Conservation (phyloP, 2,888 invertebrate species). For the Nemurella pictetii region DNA sequence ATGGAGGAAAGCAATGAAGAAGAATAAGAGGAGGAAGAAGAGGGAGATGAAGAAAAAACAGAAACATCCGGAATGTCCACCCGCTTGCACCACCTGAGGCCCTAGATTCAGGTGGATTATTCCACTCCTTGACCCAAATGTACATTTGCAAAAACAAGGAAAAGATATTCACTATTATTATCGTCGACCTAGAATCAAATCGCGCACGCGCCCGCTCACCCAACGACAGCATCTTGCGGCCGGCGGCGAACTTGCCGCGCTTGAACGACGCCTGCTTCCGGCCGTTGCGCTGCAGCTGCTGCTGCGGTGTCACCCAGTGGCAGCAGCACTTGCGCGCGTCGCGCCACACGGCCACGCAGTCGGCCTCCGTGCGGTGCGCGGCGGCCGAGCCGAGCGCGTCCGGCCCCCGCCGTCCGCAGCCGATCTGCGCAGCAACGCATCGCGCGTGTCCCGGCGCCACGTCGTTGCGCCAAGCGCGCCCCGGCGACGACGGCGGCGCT, state of each 20-base stretch:
- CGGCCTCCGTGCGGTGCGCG: slow-evolving; percentile 59
- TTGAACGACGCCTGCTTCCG: slow-evolving; percentile 59
- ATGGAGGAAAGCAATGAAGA: no score
- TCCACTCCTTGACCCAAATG: background rate
- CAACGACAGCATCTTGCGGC: background rate
- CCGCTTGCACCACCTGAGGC: no score
- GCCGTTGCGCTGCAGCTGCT: slow-evolving; percentile 55
- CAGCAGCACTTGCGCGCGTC: slow-evolving; percentile 63
- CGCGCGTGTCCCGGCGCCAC: slow-evolving; percentile 49
- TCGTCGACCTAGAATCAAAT: background rate
- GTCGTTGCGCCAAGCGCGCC: background rate
- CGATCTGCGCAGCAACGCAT: slow-evolving; percentile 54
- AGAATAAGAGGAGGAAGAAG: no score
- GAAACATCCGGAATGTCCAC: no score
- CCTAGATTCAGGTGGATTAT: no score
- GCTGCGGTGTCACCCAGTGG: slow-evolving; percentile 60
- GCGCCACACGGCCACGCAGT: slow-evolving; percentile 63
- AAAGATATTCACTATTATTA: background rate
- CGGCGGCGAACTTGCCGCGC: slow-evolving; percentile 46
- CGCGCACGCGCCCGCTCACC: background rate
- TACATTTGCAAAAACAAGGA: background rate
- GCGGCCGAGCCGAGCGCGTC: slow-evolving; percentile 50
- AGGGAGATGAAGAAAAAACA: no score
- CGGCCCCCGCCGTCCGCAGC: slow-evolving; percentile 49
- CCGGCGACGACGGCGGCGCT: background rate